Conservation (phyloP, 2,113 vertebrate species). For the Callithrix jacchus region DNA sequence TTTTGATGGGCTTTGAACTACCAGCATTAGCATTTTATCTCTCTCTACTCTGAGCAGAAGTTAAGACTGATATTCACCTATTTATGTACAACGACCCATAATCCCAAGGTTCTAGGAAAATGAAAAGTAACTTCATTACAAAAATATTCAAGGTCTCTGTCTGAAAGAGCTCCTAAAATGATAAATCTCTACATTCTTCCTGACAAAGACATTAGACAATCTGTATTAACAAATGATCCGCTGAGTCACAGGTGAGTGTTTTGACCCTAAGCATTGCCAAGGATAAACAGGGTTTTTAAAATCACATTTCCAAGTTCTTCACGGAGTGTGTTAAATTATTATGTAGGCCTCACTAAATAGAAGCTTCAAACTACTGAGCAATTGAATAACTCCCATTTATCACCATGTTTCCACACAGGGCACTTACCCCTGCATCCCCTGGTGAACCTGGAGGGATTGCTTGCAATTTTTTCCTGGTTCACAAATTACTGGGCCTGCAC, state of each 20-base stretch:
- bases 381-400: constrained; percentile 60
- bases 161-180: constrained; percentile 65
- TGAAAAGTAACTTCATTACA: neutral
- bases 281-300: constrained; percentile 76
- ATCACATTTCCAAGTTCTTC: constrained; percentile 76
- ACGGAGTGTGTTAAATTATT: constrained; percentile 76
- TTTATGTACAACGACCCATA: neutral
- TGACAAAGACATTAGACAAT: constrained; percentile 75
- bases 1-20: neutral
- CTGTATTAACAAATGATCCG: constrained; percentile 60
- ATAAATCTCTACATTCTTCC: constrained; percentile 74
- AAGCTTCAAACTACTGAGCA: constrained; percentile 67
- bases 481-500: neutral
- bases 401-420: neutral
- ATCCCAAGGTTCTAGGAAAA: neutral
- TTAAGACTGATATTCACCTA: neutral
- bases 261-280: constrained; percentile 64
- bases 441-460: neutral
- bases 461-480: neutral
- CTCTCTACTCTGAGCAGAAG: neutral
- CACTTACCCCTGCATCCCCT: neutral
- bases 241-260: constrained; percentile 74
- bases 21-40: neutral
- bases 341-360: constrained; percentile 64
- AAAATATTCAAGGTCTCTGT: neutral